Base-by-base conservation (phyloP, 2,888 invertebrate species). In the Liposcelis brunnea region DNA sequence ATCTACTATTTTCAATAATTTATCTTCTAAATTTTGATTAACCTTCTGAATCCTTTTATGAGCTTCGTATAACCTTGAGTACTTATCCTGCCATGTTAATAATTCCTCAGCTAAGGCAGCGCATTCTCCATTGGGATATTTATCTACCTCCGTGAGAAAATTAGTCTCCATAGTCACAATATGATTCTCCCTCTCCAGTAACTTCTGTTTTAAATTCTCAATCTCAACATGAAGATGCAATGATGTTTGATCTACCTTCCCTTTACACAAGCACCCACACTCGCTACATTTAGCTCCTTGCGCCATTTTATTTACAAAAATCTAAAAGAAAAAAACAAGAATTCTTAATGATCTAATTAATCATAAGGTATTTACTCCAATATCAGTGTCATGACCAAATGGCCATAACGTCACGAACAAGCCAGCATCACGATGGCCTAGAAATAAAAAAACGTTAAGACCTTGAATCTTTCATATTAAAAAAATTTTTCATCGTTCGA, bases 1-100 rank as follows among this genome's bases (percentile, higher is more conserved):
- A 65, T 91, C 90, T 5, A 93, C 93, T 63, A 93, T 74, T 64
- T 83, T 85, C 49, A 94, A 67, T 49, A 94, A 66, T 62, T 93
- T 94, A 61, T 94, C 94, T 68, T 94, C 94, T 55, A 94, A 70
- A 54, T 81, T 84, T 69, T 93, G 91, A 66, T 94, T 94, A 35
- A 94, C 79, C 65, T 85, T 87, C 64, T 93, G 93, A 48, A 94
- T 80, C 57, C 89, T 76, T 61, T 87, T 86, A 59, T 94, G 90
- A 46, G 90, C 89, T 59, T 94, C 93, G 65, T 85, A 80, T 53
- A 94, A 71, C 56, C 83, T 77, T 61, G 84, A 84, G 69, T 91
- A 91, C 68, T 93, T 89, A 59, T 93, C 93, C 60, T 87, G 79
- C 81, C 90, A 89, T 54, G 84, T 81, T 44, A 75, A 65, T 46